Evolutionary conservation across 2,113 vertebrate genomes (phyloP), one percentile per base, ranked within the genome.

Genomic region (Coryphaenoides rupestris): DNA sequence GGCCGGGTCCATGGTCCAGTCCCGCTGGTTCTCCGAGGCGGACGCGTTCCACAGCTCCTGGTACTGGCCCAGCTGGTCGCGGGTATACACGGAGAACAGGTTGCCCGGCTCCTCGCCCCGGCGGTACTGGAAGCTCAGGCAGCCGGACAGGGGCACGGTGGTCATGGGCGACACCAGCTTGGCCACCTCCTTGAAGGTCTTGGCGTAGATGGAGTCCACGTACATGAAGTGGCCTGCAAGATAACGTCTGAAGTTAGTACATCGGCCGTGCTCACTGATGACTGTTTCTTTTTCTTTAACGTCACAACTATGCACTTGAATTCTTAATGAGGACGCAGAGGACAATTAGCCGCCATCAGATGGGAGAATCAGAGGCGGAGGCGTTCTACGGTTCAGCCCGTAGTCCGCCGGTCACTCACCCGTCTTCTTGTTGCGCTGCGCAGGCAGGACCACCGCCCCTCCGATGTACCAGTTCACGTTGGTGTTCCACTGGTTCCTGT

Each of bases 381-480:
- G n/a, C n/a, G n/a, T n/a, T n/a, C n/a, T n/a, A n/a, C n/a, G n/a
- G n/a, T n/a, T n/a, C n/a, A n/a, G n/a, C n/a, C n/a, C n/a, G n/a
- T n/a, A n/a, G n/a, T 19, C 4, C 10, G 19, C 6, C 10, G 15
- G 15, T 17, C 19, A 52, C 90, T 89, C 83, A 96, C 95, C 95
- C 61, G 91, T 80, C 67, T 85, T 87, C 69, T 77, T 92, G 63
- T 87, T 3, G 46, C 90, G 91, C 22, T 90, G 84, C 14, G 86
- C 77, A 61, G 90, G 85, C 60, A 79, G 83, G 55, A 75, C 73
- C 3, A 76, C 86, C 1, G 93, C 93, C 81, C 93, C 95, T 75
- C 96, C 96, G 16, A 98, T 92, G 61, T 93, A 96, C 96, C 96
- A 99, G 89, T 97, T 97, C 21, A 98, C 92, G 0, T 96, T 95